These are phyloP conservation scores for Aspidoscelis tigris DNA, from an alignment of 2,113 vertebrate species.

Conservation along the genomic window DNA sequence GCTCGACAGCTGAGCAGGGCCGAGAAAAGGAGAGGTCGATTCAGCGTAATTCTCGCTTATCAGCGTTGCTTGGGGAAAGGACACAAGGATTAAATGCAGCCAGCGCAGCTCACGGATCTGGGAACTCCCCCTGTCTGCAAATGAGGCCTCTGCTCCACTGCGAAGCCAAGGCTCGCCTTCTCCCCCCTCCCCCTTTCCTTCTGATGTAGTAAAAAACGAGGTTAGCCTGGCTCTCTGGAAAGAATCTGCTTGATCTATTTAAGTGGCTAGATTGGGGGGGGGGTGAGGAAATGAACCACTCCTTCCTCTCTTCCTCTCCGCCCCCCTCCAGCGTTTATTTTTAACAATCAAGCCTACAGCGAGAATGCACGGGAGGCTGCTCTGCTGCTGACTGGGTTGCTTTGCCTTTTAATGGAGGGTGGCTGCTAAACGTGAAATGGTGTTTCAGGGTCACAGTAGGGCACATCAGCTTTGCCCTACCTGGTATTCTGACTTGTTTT, in stretches of 20 bases:
- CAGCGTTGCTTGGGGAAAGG: slow-evolving; percentile 49
- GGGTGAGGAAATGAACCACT: not conserved
- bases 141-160: slow-evolving; percentile 43
- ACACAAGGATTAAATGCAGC: slow-evolving; percentile 57
- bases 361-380: slow-evolving; percentile 30
- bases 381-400: not conserved
- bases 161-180: not conserved
- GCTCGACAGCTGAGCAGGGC: not conserved
- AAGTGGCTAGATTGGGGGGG: rapidly evolving
- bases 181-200: not conserved
- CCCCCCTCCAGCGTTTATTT: slow-evolving; percentile 18
- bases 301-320: not conserved
- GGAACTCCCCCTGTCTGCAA: slow-evolving; percentile 72
- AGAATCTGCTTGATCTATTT: not conserved
- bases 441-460: not conserved
- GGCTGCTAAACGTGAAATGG: rapidly evolving
- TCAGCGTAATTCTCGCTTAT: slow-evolving; percentile 29
- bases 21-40: slow-evolving; percentile 51
- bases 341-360: slow-evolving; percentile 17
- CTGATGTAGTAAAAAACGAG: rapidly evolving
- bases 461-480: not conserved
- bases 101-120: slow-evolving; percentile 48
- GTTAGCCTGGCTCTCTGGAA: slow-evolving; percentile 2
- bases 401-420: slow-evolving; percentile 14
- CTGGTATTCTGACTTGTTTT: no score